phyloP scores from a whole-genome alignment of 2,797 vertebrate species.

The Chanos chanos region DNA sequence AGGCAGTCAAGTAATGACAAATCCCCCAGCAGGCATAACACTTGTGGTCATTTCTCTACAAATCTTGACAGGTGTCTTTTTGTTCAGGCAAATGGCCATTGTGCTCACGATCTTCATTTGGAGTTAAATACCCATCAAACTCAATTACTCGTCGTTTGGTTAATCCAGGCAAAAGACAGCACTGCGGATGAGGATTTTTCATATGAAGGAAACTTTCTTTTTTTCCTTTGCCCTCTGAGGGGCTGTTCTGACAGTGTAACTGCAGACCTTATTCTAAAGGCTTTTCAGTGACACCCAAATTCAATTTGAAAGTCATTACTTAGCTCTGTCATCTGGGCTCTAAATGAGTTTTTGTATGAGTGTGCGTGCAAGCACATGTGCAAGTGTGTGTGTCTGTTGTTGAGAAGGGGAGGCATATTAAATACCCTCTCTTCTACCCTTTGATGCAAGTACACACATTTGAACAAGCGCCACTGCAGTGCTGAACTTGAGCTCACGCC shows the following conservation, averaged over 20 bases:
- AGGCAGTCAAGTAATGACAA: conserved; percentile 57
- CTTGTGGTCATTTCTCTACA: conserved; percentile 50
- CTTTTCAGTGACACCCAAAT: conserved; percentile 31
- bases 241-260: too few relatives aligned
- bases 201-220: conserved; percentile 35
- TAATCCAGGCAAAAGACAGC: conserved; percentile 48
- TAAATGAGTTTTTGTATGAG: conserved; percentile 9
- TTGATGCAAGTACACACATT: too few relatives aligned
- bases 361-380: not conserved
- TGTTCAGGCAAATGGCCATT: conserved; percentile 59
- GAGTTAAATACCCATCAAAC: conserved; percentile 58
- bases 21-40: conserved; percentile 53
- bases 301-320: conserved; percentile 39
- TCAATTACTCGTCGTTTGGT: conserved; percentile 59
- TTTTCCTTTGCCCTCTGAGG: conserved; percentile 36
- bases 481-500: too few relatives aligned
- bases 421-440: too few relatives aligned
- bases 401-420: too few relatives aligned
- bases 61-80: conserved; percentile 63
- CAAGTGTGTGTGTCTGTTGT: too few relatives aligned
- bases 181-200: too few relatives aligned
- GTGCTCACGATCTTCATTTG: conserved; percentile 62
- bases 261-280: conserved; percentile 36
- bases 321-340: conserved; percentile 36
- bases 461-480: too few relatives aligned